Conservation (phyloP, 2,797 vertebrate genomes). For the Nannoperca obscura region DNA sequence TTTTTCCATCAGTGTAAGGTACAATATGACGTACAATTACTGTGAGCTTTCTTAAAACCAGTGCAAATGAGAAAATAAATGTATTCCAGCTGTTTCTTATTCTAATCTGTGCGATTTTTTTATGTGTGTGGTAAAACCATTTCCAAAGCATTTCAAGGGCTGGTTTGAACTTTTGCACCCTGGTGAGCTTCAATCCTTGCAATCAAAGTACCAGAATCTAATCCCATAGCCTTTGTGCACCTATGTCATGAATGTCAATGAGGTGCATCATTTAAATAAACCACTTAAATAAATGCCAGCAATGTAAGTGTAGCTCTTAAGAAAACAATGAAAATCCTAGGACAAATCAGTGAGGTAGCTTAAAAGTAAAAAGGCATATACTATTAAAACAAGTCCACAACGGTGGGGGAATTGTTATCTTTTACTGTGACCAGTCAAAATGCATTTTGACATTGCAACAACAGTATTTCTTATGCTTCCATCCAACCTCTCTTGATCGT, state of each 20-base stretch:
- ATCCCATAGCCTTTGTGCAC: constrained; percentile 14
- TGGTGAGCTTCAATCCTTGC: constrained; percentile 17
- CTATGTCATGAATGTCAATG: constrained; percentile 7
- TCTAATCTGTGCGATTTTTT: not conserved
- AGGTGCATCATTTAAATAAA: constrained; percentile 38
- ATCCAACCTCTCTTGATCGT: constrained; percentile 26
- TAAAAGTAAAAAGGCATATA: constrained; percentile 2
- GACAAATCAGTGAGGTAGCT: not conserved
- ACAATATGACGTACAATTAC: constrained; percentile 5
- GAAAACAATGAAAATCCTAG: constrained; percentile 19
- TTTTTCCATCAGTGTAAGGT: not conserved
- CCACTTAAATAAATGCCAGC: constrained; percentile 29
- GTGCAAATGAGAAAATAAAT: not conserved
- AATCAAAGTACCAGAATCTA: constrained; percentile 27
- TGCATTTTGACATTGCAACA: constrained; percentile 40
- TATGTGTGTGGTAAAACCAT: constrained; percentile 14
- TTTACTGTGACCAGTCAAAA: constrained; percentile 23
- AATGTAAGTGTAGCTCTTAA: constrained; percentile 18
- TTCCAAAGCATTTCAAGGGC: constrained; percentile 12
- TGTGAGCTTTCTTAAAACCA: not conserved
- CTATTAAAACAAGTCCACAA: constrained; percentile 23
- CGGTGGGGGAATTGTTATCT: constrained; percentile 15
- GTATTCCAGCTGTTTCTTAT: not conserved
- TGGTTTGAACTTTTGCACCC: constrained; percentile 23
- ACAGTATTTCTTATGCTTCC: constrained; percentile 24